A percentile compares a stretch with the other conserved stretches of the same genome.
These are phyloP conservation scores for Lampris megalopsis DNA, from an alignment of 2,113 vertebrate genomes.

Conservation along the genomic window DNA sequence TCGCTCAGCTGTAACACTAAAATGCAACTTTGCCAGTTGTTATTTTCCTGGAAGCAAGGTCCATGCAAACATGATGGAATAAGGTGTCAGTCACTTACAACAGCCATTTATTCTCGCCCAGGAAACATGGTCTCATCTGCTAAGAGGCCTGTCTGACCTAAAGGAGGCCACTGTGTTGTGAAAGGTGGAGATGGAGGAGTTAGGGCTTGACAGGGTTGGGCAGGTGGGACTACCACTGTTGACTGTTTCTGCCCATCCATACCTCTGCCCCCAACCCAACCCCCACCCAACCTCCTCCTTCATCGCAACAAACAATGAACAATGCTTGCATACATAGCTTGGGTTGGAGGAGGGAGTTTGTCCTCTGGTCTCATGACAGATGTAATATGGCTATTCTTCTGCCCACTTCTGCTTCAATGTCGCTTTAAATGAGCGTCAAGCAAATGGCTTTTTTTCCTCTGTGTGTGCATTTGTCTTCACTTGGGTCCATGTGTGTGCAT, in stretches of 20 bases:
- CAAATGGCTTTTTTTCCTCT: neutral
- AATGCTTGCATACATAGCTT: conserved; percentile 12
- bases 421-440: conserved; percentile 5
- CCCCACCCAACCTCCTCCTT: neutral
- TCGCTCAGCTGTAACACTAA: neutral
- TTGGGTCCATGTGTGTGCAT: conserved; percentile 16
- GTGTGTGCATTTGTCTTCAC: neutral
- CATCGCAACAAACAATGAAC: neutral
- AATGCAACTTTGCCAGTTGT: neutral
- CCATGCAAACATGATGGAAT: neutral
- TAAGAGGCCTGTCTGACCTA: neutral
- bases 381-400: conserved; percentile 35
- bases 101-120: neutral
- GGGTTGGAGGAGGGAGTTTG: conserved; percentile 2
- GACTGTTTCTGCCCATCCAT: conserved; percentile 29
- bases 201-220: conserved; percentile 25
- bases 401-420: conserved; percentile 5
- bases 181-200: neutral
- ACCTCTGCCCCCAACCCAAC: neutral
- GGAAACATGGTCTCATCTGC: neutral
- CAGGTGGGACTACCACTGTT: conserved; percentile 34
- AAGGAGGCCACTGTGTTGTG: neutral
- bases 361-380: conserved; percentile 29
- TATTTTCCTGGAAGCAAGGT: neutral
- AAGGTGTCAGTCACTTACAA: neutral